These are phyloP conservation scores for Hippoglossus hippoglossus DNA, from an alignment of 2,797 vertebrate genomes.

Conservation along the genomic window DNA sequence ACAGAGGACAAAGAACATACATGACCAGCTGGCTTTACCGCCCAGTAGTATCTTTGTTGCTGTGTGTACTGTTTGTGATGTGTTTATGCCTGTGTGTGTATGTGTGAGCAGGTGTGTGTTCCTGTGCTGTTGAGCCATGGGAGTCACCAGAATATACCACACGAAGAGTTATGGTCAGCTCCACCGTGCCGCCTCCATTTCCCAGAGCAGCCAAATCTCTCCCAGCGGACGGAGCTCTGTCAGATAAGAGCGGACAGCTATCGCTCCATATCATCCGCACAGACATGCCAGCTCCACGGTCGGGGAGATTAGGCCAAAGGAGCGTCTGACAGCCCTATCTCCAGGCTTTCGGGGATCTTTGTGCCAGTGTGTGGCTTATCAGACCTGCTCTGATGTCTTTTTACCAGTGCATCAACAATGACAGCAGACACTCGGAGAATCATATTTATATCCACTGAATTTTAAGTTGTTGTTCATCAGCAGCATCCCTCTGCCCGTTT, in stretches of 20 bases:
- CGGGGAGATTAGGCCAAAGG: slow-evolving; percentile 71
- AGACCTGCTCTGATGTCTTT: slow-evolving; percentile 67
- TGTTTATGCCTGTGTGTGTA: slow-evolving; percentile 17
- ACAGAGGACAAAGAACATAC: slow-evolving; percentile 74
- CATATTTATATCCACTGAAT: slow-evolving; percentile 32
- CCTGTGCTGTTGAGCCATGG: slow-evolving; percentile 37
- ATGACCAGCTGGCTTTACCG: slow-evolving; percentile 69
- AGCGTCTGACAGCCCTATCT: slow-evolving; percentile 61
- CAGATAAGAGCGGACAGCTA: slow-evolving; percentile 79
- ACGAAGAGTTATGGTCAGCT: slow-evolving; percentile 69
- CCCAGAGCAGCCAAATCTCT: slow-evolving; percentile 67
- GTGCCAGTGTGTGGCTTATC: slow-evolving; percentile 63
- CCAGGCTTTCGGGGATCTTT: slow-evolving; percentile 63
- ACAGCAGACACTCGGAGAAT: slow-evolving; percentile 36
- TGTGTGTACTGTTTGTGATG: slow-evolving; percentile 37
- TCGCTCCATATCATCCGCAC: slow-evolving; percentile 77
- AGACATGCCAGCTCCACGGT: slow-evolving; percentile 54
- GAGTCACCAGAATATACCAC: slow-evolving; percentile 52
- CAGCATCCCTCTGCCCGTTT: not conserved
- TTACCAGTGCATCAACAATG: slow-evolving; percentile 62
- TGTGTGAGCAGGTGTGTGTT: slow-evolving; percentile 38
- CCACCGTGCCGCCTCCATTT: slow-evolving; percentile 54
- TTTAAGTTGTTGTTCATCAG: slow-evolving; percentile 8
- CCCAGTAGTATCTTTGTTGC: slow-evolving; percentile 33
- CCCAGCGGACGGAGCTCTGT: slow-evolving; percentile 73